Percentiles rank a stretch among this genome's conserved stretches.
These are phyloP conservation scores for Pogonognathellus flavescens DNA, from an alignment of 1,140 invertebrate genomes.

Conservation along the genomic window DNA sequence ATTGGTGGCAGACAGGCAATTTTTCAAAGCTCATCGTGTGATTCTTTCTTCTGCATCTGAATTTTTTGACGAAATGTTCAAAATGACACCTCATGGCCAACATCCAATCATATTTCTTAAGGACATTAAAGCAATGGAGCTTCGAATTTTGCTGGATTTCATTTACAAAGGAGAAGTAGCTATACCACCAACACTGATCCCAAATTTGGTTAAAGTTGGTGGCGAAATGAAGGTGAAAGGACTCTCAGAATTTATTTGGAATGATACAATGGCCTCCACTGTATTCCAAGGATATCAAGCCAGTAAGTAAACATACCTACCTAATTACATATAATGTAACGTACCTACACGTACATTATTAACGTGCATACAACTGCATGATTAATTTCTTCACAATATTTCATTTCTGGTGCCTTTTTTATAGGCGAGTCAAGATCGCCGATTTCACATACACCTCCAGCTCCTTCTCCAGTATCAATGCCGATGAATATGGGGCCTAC, in stretches of 20 bases:
- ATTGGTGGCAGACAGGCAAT: slow-evolving; percentile 60
- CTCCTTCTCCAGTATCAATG: slow-evolving; percentile 22
- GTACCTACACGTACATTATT: too few relatives aligned
- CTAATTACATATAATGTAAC: too few relatives aligned
- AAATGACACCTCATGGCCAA: slow-evolving; percentile 57
- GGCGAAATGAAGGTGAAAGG: slow-evolving; percentile 60
- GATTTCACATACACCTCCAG: background rate
- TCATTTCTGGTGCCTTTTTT: background rate
- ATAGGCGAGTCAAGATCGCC: slow-evolving; percentile 16
- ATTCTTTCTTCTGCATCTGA: slow-evolving; percentile 63
- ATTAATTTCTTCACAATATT: background rate
- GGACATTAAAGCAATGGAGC: slow-evolving; percentile 57
- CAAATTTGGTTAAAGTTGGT: slow-evolving; percentile 54
- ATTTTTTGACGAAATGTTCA: slow-evolving; percentile 63
- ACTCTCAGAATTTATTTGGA: slow-evolving; percentile 59
- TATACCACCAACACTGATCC: slow-evolving; percentile 60
- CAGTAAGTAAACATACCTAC: too few relatives aligned
- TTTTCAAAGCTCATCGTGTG: slow-evolving; percentile 64
- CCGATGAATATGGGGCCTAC: background rate
- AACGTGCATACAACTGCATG: too few relatives aligned
- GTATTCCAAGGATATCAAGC: slow-evolving; percentile 49
- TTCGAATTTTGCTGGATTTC: slow-evolving; percentile 61
- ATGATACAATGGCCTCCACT: slow-evolving; percentile 51
- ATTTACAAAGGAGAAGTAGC: slow-evolving; percentile 64
- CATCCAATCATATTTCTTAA: slow-evolving; percentile 64